phyloP scores from a whole-genome alignment of 2,113 vertebrate genomes.

The Micronycteris hirsuta region DNA sequence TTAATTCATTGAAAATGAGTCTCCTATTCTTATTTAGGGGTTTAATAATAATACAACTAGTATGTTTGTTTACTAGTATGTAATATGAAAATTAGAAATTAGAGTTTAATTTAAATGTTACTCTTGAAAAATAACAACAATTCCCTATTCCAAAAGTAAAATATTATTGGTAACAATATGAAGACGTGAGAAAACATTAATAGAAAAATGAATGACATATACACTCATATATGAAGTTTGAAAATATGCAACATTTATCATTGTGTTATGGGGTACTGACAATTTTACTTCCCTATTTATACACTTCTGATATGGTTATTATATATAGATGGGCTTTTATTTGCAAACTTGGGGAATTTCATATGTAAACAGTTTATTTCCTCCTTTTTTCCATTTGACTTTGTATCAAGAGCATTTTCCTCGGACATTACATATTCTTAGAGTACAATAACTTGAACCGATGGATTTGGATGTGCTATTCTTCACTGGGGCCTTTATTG shows the following conservation, averaged over 20 bases:
- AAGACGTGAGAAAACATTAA: not conserved
- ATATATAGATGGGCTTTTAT: not conserved
- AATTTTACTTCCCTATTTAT: not conserved
- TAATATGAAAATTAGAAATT: not conserved
- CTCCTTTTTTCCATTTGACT: not conserved
- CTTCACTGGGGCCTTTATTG: constrained; percentile 1
- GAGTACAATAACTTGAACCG: not conserved
- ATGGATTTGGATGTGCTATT: not conserved
- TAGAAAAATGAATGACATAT: not conserved
- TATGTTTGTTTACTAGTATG: not conserved
- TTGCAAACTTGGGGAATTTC: not conserved
- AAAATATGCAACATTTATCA: not conserved
- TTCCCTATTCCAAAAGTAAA: not conserved
- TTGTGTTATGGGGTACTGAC: not conserved
- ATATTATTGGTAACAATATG: not conserved
- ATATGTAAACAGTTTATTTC: not conserved
- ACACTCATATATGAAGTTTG: not conserved
- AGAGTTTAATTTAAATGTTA: not conserved
- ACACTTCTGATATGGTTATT: not conserved
- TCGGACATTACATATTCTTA: not conserved
- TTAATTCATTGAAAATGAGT: not conserved
- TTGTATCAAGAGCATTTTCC: not conserved
- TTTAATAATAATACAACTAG: not conserved
- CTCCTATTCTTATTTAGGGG: not conserved
- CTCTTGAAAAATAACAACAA: not conserved